Percentiles rank a stretch among this genome's conserved stretches.
phyloP scores from a whole-genome alignment of 2,888 invertebrate species.

The Lobophora halterata region DNA sequence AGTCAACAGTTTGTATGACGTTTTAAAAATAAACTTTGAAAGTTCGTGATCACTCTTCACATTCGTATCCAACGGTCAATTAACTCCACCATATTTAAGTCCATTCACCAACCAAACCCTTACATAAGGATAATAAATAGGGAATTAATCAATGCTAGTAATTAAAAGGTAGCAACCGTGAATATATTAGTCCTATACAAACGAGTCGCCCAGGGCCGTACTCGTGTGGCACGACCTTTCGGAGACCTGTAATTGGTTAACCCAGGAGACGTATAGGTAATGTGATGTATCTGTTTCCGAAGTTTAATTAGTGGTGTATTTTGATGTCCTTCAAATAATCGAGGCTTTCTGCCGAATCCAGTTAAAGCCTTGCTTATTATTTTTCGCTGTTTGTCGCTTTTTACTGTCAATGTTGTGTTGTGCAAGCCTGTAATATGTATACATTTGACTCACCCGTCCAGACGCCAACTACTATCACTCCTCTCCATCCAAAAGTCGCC shows the following conservation, averaged over 20 bases:
- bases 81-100: slow-evolving; percentile 14
- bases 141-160: slow-evolving; percentile 27
- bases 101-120: slow-evolving; percentile 21
- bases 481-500: no score
- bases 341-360: no score
- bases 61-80: slow-evolving; percentile 10
- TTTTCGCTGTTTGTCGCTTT: no score
- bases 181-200: slow-evolving; percentile 27
- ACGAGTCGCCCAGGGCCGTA: slow-evolving; percentile 9
- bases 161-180: slow-evolving; percentile 24
- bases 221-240: slow-evolving; percentile 23
- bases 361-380: no score
- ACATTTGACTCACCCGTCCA: no score
- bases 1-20: no score
- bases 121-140: slow-evolving; percentile 27
- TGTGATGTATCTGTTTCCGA: slow-evolving; percentile 16
- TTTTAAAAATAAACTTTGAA: no score
- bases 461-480: no score
- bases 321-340: slow-evolving; percentile 4
- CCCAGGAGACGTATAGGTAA: slow-evolving; percentile 11
- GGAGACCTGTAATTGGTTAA: slow-evolving; percentile 24
- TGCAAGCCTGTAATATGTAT: no score
- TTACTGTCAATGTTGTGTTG: no score
- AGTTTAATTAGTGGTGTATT: slow-evolving; percentile 16
- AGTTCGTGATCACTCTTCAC: no score